These are phyloP conservation scores for Mesoligia furuncula DNA, from an alignment of 2,888 invertebrate species.

Conservation along the genomic window DNA sequence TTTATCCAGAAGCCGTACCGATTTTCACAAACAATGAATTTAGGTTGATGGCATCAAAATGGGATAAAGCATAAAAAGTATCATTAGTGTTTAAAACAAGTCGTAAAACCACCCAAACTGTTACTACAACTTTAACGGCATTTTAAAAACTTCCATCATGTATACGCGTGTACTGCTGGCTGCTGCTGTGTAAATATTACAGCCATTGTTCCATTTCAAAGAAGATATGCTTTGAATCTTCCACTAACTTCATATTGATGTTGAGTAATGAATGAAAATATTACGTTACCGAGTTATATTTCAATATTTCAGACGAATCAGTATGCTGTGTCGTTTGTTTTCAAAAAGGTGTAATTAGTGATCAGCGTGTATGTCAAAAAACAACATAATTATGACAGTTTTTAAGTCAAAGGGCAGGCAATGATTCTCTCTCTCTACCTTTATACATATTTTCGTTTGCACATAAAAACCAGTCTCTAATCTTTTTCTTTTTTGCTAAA, in stretches of 20 bases:
- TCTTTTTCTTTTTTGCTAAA: constrained; percentile 18
- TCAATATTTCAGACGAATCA: not conserved
- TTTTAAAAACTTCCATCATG: constrained; percentile 54
- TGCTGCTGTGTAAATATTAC: constrained; percentile 15
- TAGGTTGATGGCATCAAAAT: constrained; percentile 62
- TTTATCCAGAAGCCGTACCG: constrained; percentile 5
- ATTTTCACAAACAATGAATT: constrained; percentile 43
- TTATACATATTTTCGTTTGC: constrained; percentile 6
- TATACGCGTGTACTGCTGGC: constrained; percentile 19
- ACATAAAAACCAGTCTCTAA: not conserved
- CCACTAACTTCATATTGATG: constrained; percentile 13
- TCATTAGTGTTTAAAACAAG: constrained; percentile 57
- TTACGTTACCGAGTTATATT: constrained; percentile 19
- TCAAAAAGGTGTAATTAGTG: not conserved
- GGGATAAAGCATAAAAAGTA: constrained; percentile 59
- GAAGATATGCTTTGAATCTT: constrained; percentile 30
- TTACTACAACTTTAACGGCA: constrained; percentile 51
- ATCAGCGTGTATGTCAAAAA: not conserved
- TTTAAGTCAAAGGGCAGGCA: not conserved
- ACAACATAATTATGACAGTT: not conserved
- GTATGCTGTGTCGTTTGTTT: constrained; percentile 1
- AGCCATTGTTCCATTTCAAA: constrained; percentile 50
- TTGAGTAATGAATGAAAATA: constrained; percentile 11
- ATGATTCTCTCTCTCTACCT: not conserved
- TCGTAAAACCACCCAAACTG: constrained; percentile 54